phyloP scores from a whole-genome alignment of 2,888 invertebrate genomes.

The Rhodophaea formosa region DNA sequence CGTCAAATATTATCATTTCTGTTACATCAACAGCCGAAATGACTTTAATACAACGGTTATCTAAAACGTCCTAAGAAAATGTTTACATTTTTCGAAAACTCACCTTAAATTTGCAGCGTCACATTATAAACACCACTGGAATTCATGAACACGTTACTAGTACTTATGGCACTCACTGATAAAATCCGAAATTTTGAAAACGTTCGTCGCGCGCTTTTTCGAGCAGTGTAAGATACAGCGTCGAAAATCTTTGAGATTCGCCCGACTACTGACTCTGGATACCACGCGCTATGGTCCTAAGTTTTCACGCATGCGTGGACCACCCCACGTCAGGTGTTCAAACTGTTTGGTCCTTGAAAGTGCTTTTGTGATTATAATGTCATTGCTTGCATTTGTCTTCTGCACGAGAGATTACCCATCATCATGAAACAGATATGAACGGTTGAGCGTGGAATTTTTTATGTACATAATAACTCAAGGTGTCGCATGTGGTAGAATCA shows the following conservation, averaged over 20 bases:
- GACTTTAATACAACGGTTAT: not conserved
- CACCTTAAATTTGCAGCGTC: constrained; percentile 10
- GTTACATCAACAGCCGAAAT: not conserved
- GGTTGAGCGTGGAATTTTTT: too few species aligned
- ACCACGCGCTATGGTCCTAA: constrained; percentile 47
- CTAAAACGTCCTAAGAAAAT: not conserved
- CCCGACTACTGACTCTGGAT: constrained; percentile 51
- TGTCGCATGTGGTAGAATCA: too few species aligned
- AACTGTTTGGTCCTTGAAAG: constrained; percentile 51
- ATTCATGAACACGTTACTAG: not conserved
- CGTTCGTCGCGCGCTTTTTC: constrained; percentile 31
- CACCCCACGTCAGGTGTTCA: constrained; percentile 38
- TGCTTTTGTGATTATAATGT: constrained; percentile 28
- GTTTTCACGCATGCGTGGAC: constrained; percentile 59
- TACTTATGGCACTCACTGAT: constrained; percentile 15
- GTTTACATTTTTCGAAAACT: not conserved
- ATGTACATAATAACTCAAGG: too few species aligned
- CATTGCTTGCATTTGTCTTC: not conserved
- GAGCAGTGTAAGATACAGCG: constrained; percentile 26
- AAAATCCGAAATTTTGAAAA: constrained; percentile 26
- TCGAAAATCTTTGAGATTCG: constrained; percentile 36
- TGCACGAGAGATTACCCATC: not conserved
- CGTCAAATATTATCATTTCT: not conserved
- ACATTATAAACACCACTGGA: not conserved
- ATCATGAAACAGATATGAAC: too few species aligned